Base-by-base conservation (phyloP, 2,888 invertebrate species). In the Polydesmus complanatus region DNA sequence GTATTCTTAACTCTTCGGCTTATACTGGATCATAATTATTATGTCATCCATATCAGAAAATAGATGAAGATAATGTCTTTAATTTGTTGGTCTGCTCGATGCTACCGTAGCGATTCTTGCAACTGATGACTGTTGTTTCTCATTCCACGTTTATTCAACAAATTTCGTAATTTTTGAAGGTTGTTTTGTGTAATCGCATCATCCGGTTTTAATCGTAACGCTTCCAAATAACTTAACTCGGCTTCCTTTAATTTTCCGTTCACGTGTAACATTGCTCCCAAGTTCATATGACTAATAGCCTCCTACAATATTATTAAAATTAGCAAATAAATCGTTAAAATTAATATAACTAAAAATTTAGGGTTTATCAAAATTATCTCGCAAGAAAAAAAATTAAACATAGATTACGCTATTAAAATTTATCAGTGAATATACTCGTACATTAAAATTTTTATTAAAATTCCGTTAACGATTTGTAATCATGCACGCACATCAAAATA, bases 201-300 rank as follows among this genome's bases (percentile, higher is more conserved):
- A 65, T 86, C 85, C 0, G 95, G 95, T 71, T 90, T 86, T 61
- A 95, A 77, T 69, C 84, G 80, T 61, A 96, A 77, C 0, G 95
- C 94, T 70, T 84, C 83, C 67, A 85, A 79, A 74, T 96, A 96
- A 63, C 89, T 86, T 19, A 81, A 79, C 54, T 91, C 90, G 0
- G 96, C 96, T 66, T 91, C 88, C 26, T 80, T 78, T 68, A 90
- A 86, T 74, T 92, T 92, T 25, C 91, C 91, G 73, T 94, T 90
- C 66, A 93, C 79, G 77, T 96, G 95, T 62, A 93, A 79, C 72
- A 96, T 95, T 62, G 95, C 95, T 25, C 95, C 96, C 61, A 94
- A 80, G 75, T 96, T 95, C 70, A 93, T 91, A 75, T 93, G 91
- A 62, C 90, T 88, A 66, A 89, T 83, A 0, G 93, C 86, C 70